Base-by-base conservation (phyloP, 2,888 invertebrate species). In the Euplexia lucipara region DNA sequence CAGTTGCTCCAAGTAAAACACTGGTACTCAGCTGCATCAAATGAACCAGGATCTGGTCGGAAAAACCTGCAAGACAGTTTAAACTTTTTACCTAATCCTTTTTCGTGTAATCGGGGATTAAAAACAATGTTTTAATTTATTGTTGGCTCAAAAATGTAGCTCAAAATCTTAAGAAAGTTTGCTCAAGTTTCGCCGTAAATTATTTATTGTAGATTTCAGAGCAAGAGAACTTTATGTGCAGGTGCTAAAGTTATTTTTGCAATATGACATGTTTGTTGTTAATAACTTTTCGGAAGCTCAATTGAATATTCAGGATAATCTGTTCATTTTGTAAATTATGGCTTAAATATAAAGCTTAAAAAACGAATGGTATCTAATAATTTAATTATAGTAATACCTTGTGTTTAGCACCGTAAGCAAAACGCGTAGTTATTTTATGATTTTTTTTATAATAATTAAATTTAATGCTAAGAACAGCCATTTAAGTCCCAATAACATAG, bases 301-400 rank as follows among this genome's bases (percentile, higher is more conserved):
- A n/a, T n/a, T n/a, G n/a, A n/a, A n/a, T n/a, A n/a, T n/a, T n/a
- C 58, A 30, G 18, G 8, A 22, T 41, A n/a, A 10, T 47, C 30
- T 35, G 63, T 39, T 70, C 32, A 45, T 67, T 61, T 37, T 62
- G 42, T 51, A 12, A 70, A 26, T 20, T 16, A 12, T 6, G 42
- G 35, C 47, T 48, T 69, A 35, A 59, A 47, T 3, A 4, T 69
- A 41, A 58, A 69, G 34, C 65, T 20, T 69, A 26, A 32, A 30
- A 16, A 30, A 30, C 8, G 5, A 26, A 26, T 26, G 26, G 26
- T 26, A n/a, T n/a, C n/a, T n/a, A 26, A 26, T 26, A 8, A 35
- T 47, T 10, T 16, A 16, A 16, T 62, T 30, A 5, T 16, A 56
- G 30, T 9, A 14, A n/a, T 48, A 22, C 12, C 9, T 45, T 44